phyloP scores from a whole-genome alignment of 2,888 invertebrate genomes.

The Drosophila buzzatii region DNA sequence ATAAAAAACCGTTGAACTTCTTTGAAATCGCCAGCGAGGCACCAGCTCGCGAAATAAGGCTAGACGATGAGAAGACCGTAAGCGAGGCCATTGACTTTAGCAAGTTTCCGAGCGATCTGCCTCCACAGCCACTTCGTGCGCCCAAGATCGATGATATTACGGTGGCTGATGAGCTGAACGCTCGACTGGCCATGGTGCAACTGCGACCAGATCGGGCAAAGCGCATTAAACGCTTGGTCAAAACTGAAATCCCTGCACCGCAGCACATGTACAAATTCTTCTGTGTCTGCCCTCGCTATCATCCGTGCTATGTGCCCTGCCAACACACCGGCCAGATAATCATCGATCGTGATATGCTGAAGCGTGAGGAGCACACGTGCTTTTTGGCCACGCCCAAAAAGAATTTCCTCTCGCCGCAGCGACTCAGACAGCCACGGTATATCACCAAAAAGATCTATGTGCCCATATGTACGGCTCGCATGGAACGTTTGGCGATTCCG shows the following conservation, averaged over 20 bases:
- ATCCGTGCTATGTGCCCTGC: constrained; percentile 74
- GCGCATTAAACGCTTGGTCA: constrained; percentile 71
- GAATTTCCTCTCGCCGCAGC: constrained; percentile 55
- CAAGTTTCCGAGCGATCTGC: constrained; percentile 35
- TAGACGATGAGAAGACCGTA: constrained; percentile 48
- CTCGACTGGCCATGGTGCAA: constrained; percentile 69
- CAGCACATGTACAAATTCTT: constrained; percentile 71
- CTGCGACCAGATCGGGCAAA: constrained; percentile 72
- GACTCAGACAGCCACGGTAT: constrained; percentile 52
- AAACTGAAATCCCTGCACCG: constrained; percentile 41
- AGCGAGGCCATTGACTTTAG: constrained; percentile 43
- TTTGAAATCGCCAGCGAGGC: constrained; percentile 51
- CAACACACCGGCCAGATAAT: constrained; percentile 82
- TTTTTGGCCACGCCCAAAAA: constrained; percentile 82
- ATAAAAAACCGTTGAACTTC: constrained; percentile 54
- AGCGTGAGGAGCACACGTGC: constrained; percentile 81
- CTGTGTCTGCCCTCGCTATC: constrained; percentile 76
- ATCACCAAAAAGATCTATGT: constrained; percentile 69
- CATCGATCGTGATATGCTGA: constrained; percentile 82
- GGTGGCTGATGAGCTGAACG: constrained; percentile 79
- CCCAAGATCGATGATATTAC: constrained; percentile 47
- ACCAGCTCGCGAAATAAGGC: constrained; percentile 42
- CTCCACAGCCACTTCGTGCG: constrained; percentile 10
- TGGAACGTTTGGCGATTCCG: constrained; percentile 80
- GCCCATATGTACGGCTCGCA: constrained; percentile 82